A percentile compares a stretch with the other conserved stretches of the same genome.
Evolutionary conservation across 2,113 vertebrate species (phyloP).

Genomic region (Sinocyclocheilus rhinocerous): DNA sequence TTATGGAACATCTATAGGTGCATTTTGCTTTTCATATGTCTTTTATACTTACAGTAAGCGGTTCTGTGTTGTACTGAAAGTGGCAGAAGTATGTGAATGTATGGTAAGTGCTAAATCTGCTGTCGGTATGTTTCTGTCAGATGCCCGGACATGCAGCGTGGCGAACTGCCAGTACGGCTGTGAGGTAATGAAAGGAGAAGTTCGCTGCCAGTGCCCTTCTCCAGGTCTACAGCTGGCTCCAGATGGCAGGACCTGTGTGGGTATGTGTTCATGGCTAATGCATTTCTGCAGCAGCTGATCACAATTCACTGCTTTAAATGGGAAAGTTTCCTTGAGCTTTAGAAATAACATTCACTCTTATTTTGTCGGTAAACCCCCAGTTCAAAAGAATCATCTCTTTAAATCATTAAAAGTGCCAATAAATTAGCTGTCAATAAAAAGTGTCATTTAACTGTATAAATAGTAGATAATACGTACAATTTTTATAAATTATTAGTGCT

Average conservation of each 20-base stretch:
- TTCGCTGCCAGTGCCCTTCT: slow-evolving; percentile 92
- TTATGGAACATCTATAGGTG: too few relatives aligned
- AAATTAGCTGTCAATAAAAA: background rate
- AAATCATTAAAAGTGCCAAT: background rate
- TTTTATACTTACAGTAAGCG: background rate
- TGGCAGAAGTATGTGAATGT: background rate
- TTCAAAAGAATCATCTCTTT: background rate
- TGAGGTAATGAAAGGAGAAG: slow-evolving; percentile 90
- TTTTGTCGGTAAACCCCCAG: too few relatives aligned
- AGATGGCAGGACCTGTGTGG: slow-evolving; percentile 91
- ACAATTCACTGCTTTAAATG: background rate
- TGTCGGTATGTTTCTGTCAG: slow-evolving; percentile 69
- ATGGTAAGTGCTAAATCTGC: background rate
- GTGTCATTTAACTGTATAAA: too few relatives aligned
- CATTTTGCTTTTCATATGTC: background rate
- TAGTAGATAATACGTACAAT: too few relatives aligned
- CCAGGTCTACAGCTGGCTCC: slow-evolving; percentile 91
- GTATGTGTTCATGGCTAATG: slow-evolving; percentile 72
- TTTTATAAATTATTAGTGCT: too few relatives aligned
- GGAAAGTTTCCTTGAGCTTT: slow-evolving; percentile 39
- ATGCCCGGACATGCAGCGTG: slow-evolving; percentile 87
- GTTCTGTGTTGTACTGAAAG: background rate
- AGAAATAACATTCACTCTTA: background rate
- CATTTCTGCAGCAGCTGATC: background rate
- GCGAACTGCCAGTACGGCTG: slow-evolving; percentile 99